These are phyloP conservation scores for Boulengeromyrus knoepffleri DNA, from an alignment of 2,113 vertebrate genomes.

Conservation along the genomic window DNA sequence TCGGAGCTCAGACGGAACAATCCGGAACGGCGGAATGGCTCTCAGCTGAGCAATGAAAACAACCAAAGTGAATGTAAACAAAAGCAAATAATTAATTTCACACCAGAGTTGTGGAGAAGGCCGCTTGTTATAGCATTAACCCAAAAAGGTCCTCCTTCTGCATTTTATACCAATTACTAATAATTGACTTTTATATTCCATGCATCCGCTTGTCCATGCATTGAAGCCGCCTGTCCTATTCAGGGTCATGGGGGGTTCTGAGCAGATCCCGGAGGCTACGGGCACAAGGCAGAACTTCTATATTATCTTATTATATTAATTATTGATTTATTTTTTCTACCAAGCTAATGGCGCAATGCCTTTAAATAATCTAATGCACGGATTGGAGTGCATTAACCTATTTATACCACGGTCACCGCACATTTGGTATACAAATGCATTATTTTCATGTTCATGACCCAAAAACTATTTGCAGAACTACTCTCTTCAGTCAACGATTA, in stretches of 20 bases:
- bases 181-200: neutral
- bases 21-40: neutral
- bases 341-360: neutral
- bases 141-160: neutral
- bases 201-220: no score
- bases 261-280: no score
- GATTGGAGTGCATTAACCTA: neutral
- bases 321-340: neutral
- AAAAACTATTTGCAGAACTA: neutral
- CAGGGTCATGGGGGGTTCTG: no score
- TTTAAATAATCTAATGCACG: neutral
- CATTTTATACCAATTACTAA: neutral
- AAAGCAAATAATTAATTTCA: neutral
- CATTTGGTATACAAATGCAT: neutral
- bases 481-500: neutral
- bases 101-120: neutral
- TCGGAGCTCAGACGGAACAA: neutral
- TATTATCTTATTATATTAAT: neutral
- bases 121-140: neutral
- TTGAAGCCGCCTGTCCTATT: no score
- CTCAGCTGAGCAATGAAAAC: neutral
- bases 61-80: neutral
- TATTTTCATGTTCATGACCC: neutral
- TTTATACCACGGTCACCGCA: neutral
- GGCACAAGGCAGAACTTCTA: no score